Base-by-base conservation (phyloP, 2,113 vertebrate genomes). In the Excalfactoria chinensis region DNA sequence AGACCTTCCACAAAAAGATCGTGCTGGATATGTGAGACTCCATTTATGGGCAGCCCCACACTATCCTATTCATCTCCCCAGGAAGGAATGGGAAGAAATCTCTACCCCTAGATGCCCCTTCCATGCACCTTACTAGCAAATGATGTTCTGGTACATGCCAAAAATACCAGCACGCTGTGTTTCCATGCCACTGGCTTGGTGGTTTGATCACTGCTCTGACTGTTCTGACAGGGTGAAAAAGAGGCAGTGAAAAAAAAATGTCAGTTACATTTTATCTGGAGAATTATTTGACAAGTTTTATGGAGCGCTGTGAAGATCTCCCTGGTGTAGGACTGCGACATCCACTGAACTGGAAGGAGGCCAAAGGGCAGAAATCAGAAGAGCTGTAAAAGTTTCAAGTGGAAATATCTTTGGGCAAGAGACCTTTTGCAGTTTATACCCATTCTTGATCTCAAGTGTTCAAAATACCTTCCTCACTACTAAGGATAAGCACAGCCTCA, bases 191-290 rank as follows among this genome's bases (percentile, higher is more conserved):
- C 84, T 94, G 74, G 84, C 46, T 89, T 7, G 1, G 63, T 43
- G 63, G 84, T 87, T 80, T 93, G 75, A 95, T 95, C 5, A 0
- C 58, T 89, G 48, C 32, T 86, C 82, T 84, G 60, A 92, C 82
- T 93, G 64, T 78, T 83, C 75, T 90, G 95, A 95, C 91, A 91
- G 82, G 51, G 68, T 87, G 84, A 93, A 95, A 91, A 96, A 77
- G 60, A 92, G 40, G 48, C 48, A n/a, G 18, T 43, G 83, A 90
- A 90, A 92, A 95, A 91, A 91, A 90, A 89, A 77, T 1, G 63
- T 75, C 91, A 93, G 85, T 80, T 93, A 66, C 58, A 58, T 95
- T 93, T 95, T 89, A 86, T 89, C 76, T 89, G 73, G 66, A 93
- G 88, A 93, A 88, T 80, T 86, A 75, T 91, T 88, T 93, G 87